These are phyloP conservation scores for Cephus spinipes DNA, from an alignment of 2,888 invertebrate genomes.

Conservation along the genomic window DNA sequence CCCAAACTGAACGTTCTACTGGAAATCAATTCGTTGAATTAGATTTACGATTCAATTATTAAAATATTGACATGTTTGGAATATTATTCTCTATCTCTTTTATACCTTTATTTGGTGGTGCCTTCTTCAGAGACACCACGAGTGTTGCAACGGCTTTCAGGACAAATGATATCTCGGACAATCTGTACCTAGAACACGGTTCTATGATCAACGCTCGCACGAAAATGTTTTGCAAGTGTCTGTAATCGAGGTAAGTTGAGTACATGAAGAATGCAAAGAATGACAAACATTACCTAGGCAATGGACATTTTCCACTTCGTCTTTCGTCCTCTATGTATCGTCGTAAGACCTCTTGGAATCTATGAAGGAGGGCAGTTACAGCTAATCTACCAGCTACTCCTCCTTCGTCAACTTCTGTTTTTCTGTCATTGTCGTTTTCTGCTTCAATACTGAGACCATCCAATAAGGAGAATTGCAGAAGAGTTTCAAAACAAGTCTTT, in stretches of 20 bases:
- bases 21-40: slow-evolving; percentile 45
- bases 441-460: slow-evolving; percentile 73
- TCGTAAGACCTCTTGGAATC: slow-evolving; percentile 92
- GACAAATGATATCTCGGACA: slow-evolving; percentile 96
- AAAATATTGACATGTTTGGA: too few species aligned
- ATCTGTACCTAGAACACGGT: slow-evolving; percentile 78
- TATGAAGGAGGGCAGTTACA: slow-evolving; percentile 89
- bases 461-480: slow-evolving; percentile 91
- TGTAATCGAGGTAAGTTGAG: neutral
- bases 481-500: slow-evolving; percentile 94
- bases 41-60: neutral
- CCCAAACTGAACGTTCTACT: slow-evolving; percentile 93
- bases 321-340: slow-evolving; percentile 88
- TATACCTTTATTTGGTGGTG: slow-evolving; percentile 85
- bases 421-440: slow-evolving; percentile 38
- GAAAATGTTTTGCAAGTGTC: neutral
- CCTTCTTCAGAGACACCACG: slow-evolving; percentile 91
- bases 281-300: slow-evolving; percentile 76
- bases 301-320: slow-evolving; percentile 85
- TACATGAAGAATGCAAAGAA: neutral
- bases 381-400: slow-evolving; percentile 82
- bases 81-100: too few species aligned
- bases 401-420: slow-evolving; percentile 68
- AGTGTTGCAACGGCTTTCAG: slow-evolving; percentile 94
- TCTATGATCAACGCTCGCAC: slow-evolving; percentile 47